Evolutionary conservation across 1,140 invertebrate genomes (phyloP), one percentile per base, ranked within the genome.

Genomic region (Latrodectus geometricus): DNA sequence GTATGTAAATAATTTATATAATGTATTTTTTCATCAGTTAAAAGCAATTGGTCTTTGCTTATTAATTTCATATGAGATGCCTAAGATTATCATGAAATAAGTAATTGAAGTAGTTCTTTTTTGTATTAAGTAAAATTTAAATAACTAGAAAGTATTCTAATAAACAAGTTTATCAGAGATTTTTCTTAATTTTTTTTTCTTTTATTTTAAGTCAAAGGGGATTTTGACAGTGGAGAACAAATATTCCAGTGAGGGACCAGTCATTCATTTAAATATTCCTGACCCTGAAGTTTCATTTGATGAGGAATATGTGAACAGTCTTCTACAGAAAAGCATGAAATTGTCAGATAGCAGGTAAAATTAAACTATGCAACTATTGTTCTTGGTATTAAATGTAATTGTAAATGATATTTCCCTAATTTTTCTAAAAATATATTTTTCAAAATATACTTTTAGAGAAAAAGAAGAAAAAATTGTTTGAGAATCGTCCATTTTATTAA

Each of bases 241-340:
- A 78, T 15, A 65, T n/a, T 86, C 83, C n/a, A 61, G 35, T 15
- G 49, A 78, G 35, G 83, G 83, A 86, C 83, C 83, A 69, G 48
- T 77, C 35, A 70, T 88, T 52, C 85, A 89, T 75, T 78, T 89
- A 68, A 69, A 83, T 75, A 21, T 88, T 75, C 89, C 88, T 74
- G 89, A 88, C 23, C 77, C 89, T 74, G 88, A 89, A 68, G 23
- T 77, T 9, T 70, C 87, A n/a, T 89, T 88, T 79, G 89, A 90
- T 88, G 89, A 90, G 74, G 9, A 75, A 35, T 87, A 87, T 74
- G 72, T 83, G 20, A 82, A 83, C 56, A 76, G 73, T 65, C 80
- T 83, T 83, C 75, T 78, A 23, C 66, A 78, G 17, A 83, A 73
- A 68, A 88, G 80, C 20, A 78, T 83, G 80, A 72, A 83, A 7